These are phyloP conservation scores for Apteryx mantelli DNA, from an alignment of 2,113 vertebrate genomes.

Conservation along the genomic window DNA sequence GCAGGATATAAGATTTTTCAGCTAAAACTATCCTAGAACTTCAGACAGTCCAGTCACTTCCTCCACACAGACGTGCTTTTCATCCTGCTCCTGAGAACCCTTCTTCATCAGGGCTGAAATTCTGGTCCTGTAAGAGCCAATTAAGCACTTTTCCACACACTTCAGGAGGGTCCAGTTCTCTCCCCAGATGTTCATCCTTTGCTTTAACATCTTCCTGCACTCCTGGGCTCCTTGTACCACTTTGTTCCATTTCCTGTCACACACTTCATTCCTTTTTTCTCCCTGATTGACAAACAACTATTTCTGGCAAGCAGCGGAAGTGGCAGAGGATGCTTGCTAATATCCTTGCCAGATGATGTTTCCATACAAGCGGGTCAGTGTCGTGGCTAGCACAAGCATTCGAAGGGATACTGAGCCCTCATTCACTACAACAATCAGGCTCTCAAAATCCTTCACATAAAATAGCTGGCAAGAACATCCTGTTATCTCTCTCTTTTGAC, in stretches of 20 bases:
- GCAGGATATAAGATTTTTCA: neutral
- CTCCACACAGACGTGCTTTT: slow-evolving; percentile 17
- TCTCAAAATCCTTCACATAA: slow-evolving; percentile 43
- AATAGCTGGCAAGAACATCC: slow-evolving; percentile 43
- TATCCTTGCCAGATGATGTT: slow-evolving; percentile 40
- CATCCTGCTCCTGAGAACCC: neutral
- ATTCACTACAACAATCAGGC: slow-evolving; percentile 34
- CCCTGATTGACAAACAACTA: neutral
- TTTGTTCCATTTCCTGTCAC: neutral
- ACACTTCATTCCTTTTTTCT: slow-evolving; percentile 12
- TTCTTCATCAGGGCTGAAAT: neutral
- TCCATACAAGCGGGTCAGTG: slow-evolving; percentile 39
- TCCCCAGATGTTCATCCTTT: slow-evolving; percentile 43
- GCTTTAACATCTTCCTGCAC: slow-evolving; percentile 20
- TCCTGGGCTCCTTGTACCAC: neutral
- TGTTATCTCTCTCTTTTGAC: slow-evolving; percentile 18
- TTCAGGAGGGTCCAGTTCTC: neutral
- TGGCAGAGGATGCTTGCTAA: neutral
- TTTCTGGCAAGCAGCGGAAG: slow-evolving; percentile 44
- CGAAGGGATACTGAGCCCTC: slow-evolving; percentile 8
- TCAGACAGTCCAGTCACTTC: neutral
- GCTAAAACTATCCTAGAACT: neutral
- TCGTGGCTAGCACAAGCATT: neutral
- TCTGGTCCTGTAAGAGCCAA: neutral
- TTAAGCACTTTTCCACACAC: neutral